Evolutionary conservation across 2,888 invertebrate genomes (phyloP).

Genomic region (Thymelicus sylvestris): DNA sequence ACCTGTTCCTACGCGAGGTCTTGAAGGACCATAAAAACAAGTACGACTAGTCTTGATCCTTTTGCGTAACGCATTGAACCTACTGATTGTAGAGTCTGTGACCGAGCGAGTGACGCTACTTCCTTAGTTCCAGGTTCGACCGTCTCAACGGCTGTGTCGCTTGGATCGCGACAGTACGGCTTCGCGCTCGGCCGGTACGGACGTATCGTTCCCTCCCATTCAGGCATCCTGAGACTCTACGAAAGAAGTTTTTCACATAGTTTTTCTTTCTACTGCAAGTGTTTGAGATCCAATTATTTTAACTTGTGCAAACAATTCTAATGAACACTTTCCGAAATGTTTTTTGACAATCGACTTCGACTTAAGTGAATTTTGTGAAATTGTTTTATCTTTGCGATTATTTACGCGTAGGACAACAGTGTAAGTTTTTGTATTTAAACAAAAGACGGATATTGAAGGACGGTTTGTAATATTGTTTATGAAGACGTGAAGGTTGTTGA

Average conservation of each 20-base stretch:
- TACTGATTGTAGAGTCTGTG: conserved; percentile 22
- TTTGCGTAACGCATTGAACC: conserved; percentile 47
- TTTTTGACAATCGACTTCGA: conserved; percentile 58
- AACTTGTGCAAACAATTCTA: conserved; percentile 56
- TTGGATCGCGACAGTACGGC: conserved; percentile 67
- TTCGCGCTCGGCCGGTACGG: conserved; percentile 62
- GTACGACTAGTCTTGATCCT: conserved; percentile 59
- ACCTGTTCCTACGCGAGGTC: conserved; percentile 22
- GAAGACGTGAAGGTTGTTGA: conserved; percentile 60
- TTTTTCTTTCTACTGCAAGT: conserved; percentile 46
- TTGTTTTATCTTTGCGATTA: conserved; percentile 64
- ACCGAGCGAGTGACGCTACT: conserved; percentile 51
- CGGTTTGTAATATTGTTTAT: conserved; percentile 68
- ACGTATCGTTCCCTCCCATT: conserved; percentile 58
- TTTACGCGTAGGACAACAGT: conserved; percentile 73
- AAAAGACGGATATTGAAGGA: conserved; percentile 65
- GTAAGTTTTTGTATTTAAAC: conserved; percentile 72
- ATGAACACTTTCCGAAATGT: conserved; percentile 54
- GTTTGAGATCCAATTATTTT: conserved; percentile 50
- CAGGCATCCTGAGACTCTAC: conserved; percentile 54
- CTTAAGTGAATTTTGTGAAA: conserved; percentile 71
- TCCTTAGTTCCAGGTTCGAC: conserved; percentile 61
- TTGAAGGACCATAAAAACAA: conserved; percentile 26
- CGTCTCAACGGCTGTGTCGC: conserved; percentile 67
- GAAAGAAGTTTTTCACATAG: conserved; percentile 75